Evolutionary conservation across 2,888 invertebrate genomes (phyloP), one percentile per base, ranked within the genome.

Genomic region (Gerris lacustris): DNA sequence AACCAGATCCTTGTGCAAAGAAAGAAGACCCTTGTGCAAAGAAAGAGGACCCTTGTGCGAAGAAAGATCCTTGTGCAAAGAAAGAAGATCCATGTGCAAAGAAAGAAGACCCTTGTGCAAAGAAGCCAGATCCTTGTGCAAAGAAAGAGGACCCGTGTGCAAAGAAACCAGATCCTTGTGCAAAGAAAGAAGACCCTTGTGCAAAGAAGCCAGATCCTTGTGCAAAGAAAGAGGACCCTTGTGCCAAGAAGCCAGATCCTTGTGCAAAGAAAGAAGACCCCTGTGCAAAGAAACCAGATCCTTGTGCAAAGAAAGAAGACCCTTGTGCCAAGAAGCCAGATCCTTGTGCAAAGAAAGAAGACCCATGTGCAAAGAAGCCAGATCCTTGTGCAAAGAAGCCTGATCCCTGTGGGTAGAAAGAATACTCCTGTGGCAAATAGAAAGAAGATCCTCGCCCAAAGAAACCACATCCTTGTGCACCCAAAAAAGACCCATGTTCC

Each of bases 291-390:
- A 18, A 45, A n/a, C n/a, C n/a, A 44, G 44, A 67, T n/a, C 68
- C 43, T 44, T 67, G 45, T 45, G 45, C 68, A 6, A 45, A 45
- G 15, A 67, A 67, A 44, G 68, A 67, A 45, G 68, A 67, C 31
- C 68, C 45, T 43, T 69, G 69, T 31, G 63, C 62, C 15, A 47
- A 47, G 47, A 47, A 47, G 11, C 7, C 6, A 31, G 72, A 72
- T 63, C 72, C 72, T 63, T 72, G 70, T 45, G 67, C 69, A 43
- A 72, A 71, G 66, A 72, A 72, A 44, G 72, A 72, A 43, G 70
- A 72, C 5, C 71, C 71, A 6, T 71, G 71, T 45, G 66, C 63
- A 15, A 72, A 72, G 45, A 69, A 69, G 9, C 7, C 6, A 11
- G 47, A 47, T 47, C 47, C 47, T 47, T 47, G 47, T 47, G 47